Evolutionary conservation across 2,113 vertebrate species (phyloP), one percentile per base, ranked within the genome.

Genomic region (Sylvia atricapilla): DNA sequence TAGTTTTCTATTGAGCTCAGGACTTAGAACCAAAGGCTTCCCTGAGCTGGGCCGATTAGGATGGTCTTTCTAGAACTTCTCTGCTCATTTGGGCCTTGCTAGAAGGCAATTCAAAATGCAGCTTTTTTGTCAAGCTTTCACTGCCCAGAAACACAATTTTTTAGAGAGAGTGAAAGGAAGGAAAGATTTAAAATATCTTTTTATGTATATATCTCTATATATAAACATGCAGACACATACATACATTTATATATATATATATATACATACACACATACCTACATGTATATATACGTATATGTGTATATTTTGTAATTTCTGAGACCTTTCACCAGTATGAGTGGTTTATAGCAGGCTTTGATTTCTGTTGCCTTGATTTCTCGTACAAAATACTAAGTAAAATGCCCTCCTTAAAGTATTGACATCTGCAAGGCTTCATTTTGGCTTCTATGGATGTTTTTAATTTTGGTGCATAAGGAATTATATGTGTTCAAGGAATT

Each of bases 151-250:
- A 84, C 4, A 15, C 18, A 3, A 24, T 33, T 82, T 79, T 79
- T 41, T 68, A n/a, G 68, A 33, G 11, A 19, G 10, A 2, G 13
- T 59, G 7, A 10, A 83, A 24, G 11, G 22, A 82, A 72, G 7
- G 7, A 19, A 74, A 86, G 6, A 43, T 53, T 81, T 84, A 37
- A 55, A 74, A 70, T 43, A 52, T 2, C 0, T 63, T 85, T 69
- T 24, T 6, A 53, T 35, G 8, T 35, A 1, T 4, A 0, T 33
- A 15, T 24, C 11, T 50, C 11, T 15, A 9, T 55, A 30, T 12
- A 28, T 21, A 63, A 9, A 31, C 31, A 58, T 3, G 11, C 41
- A 14, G 6, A 41, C 41, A 41, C 66, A 30, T 31, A 41, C 5
- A 39, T 13, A 27, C 6, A 37, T 44, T n/a, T n/a, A n/a, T 35